phyloP scores from a whole-genome alignment of 1,140 invertebrate genomes.

The Zophobas atratus region DNA sequence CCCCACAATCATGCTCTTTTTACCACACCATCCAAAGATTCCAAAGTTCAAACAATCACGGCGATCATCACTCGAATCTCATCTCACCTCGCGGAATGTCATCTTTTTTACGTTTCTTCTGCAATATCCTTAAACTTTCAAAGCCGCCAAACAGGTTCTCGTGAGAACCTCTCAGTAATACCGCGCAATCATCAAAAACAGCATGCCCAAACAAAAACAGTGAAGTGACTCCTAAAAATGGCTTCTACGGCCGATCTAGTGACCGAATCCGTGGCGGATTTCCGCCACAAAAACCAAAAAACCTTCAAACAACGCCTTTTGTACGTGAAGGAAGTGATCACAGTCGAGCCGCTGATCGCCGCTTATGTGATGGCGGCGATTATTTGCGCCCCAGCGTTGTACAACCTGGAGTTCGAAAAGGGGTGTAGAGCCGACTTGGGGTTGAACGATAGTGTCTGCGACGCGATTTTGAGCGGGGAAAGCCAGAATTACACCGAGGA shows the following conservation, averaged over 20 bases:
- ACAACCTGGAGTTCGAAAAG: conserved; percentile 63
- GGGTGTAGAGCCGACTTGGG: conserved; percentile 60
- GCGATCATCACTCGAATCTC: too few species aligned
- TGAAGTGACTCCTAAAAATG: conserved; percentile 36
- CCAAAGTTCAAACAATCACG: too few species aligned
- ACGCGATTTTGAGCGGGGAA: conserved; percentile 69
- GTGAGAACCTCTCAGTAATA: too few species aligned
- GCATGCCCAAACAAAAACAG: too few species aligned
- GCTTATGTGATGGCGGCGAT: conserved; percentile 60
- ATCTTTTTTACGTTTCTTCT: too few species aligned
- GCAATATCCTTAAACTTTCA: too few species aligned
- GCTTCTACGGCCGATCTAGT: conserved; percentile 63
- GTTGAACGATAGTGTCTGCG: conserved; percentile 62
- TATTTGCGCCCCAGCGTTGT: conserved; percentile 59
- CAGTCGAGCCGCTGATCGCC: conserved; percentile 64
- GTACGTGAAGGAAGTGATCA: conserved; percentile 62
- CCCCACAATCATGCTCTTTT: too few species aligned
- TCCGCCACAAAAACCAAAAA: conserved; percentile 51
- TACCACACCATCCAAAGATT: too few species aligned
- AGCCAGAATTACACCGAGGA: conserved; percentile 54
- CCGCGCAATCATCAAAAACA: too few species aligned
- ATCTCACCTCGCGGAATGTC: too few species aligned
- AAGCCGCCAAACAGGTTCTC: too few species aligned
- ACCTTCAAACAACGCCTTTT: conserved; percentile 56
- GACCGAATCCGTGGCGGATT: conserved; percentile 58